A percentile compares a stretch with the other conserved stretches of the same genome.
phyloP scores from a whole-genome alignment of 2,888 invertebrate genomes.

The Harpalus rufipes region DNA sequence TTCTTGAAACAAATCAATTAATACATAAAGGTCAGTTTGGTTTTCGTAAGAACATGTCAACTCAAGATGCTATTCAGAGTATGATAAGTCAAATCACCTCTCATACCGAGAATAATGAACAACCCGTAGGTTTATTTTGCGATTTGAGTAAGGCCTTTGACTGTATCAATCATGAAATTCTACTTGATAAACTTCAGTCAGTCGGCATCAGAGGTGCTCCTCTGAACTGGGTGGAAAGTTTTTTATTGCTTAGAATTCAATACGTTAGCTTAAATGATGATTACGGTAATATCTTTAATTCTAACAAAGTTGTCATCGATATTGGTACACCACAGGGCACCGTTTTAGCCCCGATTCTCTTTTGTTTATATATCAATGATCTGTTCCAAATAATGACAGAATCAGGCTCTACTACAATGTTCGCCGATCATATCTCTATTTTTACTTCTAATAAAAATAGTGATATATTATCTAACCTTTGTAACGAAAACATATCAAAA shows the following conservation, averaged over 20 bases:
- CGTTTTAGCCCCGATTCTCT: not conserved
- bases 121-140: conserved; percentile 4
- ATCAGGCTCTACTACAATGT: not conserved
- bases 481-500: no score
- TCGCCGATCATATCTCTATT: not conserved
- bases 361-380: not conserved
- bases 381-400: not conserved
- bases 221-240: not conserved
- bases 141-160: not conserved
- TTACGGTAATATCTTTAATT: not conserved
- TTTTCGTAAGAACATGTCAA: no score
- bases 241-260: not conserved
- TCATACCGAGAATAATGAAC: not conserved
- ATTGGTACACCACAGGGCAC: not conserved
- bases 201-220: conserved; percentile 4
- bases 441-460: no score
- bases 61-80: no score
- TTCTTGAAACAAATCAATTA: no score
- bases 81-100: not conserved
- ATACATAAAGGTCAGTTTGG: no score
- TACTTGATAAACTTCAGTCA: not conserved
- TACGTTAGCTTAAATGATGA: not conserved
- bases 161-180: not conserved
- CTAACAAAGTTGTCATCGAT: not conserved
- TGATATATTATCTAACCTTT: no score